Base-by-base conservation (phyloP, 2,888 invertebrate species). In the Pristionchus japonicus region DNA sequence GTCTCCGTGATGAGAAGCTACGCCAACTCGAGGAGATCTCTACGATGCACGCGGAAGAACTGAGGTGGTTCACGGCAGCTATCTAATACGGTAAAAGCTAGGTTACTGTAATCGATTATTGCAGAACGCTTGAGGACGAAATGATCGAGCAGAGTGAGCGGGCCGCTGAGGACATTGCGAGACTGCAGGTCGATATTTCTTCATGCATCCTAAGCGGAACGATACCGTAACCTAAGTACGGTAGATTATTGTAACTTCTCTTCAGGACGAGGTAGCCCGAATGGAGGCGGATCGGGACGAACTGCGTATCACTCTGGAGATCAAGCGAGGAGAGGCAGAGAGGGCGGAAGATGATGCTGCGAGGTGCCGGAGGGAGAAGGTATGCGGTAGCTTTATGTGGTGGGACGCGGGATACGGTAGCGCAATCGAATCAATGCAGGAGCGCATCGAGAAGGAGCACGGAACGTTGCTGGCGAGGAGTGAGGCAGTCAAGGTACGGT, bases 211-310 rank as follows among this genome's bases (percentile, higher is more conserved):
- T 15, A 37, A 13, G 37, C 3, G 20, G 3, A 37, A 37, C 20
- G 37, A 74, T 74, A n/a, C n/a, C n/a, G 57, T n/a, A n/a, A 7
- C 57, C 57, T 57, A 6, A n/a, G 9, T 52, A 52, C 7, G 23
- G n/a, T n/a, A 57, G 52, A 57, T 3, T 37, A 34, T 40, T 70
- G 70, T 37, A 11, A 27, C 77, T 2, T 74, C 27, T 17, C 88
- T 90, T n/a, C 85, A 91, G 91, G 88, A 86, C 57, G 91, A 91
- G 86, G 87, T 90, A 6, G 70, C 88, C 23, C 88, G 52, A 31
- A 77, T 91, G 17, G 89, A 90, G 1, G 90, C 91, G 27, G 86
- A 90, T 20, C 89, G 91, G 17, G 91, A 91, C 84, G 89, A 87
- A 1, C 61, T 91, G 1, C 88, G 89, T 4, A 74, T 88, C 27